Base-by-base conservation (phyloP, 1,140 invertebrate species). In the Drosophila punjabiensis region DNA sequence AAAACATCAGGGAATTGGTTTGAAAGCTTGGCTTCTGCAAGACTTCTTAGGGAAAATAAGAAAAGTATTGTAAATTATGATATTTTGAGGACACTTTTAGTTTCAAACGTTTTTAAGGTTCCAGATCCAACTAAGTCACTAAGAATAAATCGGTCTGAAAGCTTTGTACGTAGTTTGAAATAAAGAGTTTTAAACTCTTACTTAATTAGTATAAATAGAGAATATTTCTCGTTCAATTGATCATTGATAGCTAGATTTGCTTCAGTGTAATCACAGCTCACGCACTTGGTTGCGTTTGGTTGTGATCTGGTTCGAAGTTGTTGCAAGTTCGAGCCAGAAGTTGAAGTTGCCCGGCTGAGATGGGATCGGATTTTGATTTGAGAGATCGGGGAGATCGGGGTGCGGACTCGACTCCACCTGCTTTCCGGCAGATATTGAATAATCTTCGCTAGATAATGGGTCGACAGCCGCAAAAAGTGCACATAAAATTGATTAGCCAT, bases 401-500 rank as follows among this genome's bases (percentile, higher is more conserved):
- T 13, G 10, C 3, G 43, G 16, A n/a, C 28, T 37, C 20, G 32
- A n/a, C 56, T 52, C 47, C 76, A 78, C 63, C 55, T 78, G 74
- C 55, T 78, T 69, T 61, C 65, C 20, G 64, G 50, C 74, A 77
- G 74, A 68, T 68, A 82, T 59, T 83, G 58, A 76, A 79, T 82
- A 82, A 83, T 79, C 81, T 62, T 37, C 43, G 45, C 45, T 48
- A 67, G 62, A 76, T 82, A 59, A 59, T 56, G 53, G 20, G 33
- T 20, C 37, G 58, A 52, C 58, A 55, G 32, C 35, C 28, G 20
- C 37, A 69, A 78, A 78, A 70, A 63, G 52, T 50, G 61, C 67
- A 64, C 65, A 75, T 69, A 76, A 88, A 87, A 88, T 80, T 88
- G 84, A 87, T 88, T 88, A 88, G 39, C 81, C 41, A 83, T 80